Evolutionary conservation across 2,888 invertebrate genomes (phyloP), one percentile per base, ranked within the genome.

Genomic region (Lordiphosa andalusiaca): DNA sequence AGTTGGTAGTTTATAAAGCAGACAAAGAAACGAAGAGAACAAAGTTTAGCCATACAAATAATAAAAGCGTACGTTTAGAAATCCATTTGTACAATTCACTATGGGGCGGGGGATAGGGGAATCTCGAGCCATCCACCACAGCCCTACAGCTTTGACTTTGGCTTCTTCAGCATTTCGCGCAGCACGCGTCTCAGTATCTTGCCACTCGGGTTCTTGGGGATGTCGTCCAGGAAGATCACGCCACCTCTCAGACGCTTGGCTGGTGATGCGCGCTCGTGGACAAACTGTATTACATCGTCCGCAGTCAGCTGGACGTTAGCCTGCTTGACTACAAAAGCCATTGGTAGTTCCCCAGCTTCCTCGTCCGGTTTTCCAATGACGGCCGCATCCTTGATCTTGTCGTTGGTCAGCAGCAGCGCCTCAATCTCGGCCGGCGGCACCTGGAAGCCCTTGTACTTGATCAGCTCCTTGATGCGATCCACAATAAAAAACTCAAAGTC

Each of bases 401-500:
- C 90, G 90, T 95, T 93, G 36, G 92, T 92, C 50, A 96, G 89
- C 37, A 97, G 88, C 47, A 97, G 82, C 12, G 93, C 93, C 89
- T 98, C 97, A 37, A 98, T 89, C 90, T 97, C 97, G 0, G 96
- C 96, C 2, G 97, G 97, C 0, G 96, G 94, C 73, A 95, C 95
- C 92, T 95, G 94, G 82, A 93, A 94, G 39, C 94, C 96, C 88
- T 97, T 96, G 85, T 95, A 96, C 88, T 97, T 97, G 81, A 97
- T 97, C 23, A 97, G 92, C 86, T 97, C 96, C 87, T 97, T 97
- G 16, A 96, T 90, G 61, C 97, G 91, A 87, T 96, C 97, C 2
- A 96, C 94, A 66, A 97, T 93, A 83, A 92, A 96, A 88, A 96
- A 94, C 87, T 91, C 93, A 0, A 93, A 93, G 12, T 96, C 93